Evolutionary conservation across 2,888 invertebrate species (phyloP).

Genomic region (Dasysyrphus tricinctus): DNA sequence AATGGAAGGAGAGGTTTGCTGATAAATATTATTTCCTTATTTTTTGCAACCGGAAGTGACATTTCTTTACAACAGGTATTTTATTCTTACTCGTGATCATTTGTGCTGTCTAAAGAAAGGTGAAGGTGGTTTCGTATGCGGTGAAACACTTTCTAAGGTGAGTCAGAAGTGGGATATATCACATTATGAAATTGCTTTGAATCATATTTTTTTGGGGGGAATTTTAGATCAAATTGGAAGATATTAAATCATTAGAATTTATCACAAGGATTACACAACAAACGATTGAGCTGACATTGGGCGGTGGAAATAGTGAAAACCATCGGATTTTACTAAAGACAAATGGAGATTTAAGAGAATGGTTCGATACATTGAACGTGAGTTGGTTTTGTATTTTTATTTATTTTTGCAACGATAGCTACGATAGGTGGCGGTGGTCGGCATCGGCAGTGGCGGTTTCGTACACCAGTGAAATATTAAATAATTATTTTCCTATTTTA

Average conservation of each 20-base stretch:
- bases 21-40: not conserved
- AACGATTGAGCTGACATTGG: conserved; percentile 63
- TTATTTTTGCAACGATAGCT: not conserved
- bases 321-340: conserved; percentile 64
- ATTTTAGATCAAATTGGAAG: conserved; percentile 64
- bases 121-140: conserved; percentile 64
- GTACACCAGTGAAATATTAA: conserved; percentile 41
- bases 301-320: conserved; percentile 57
- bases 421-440: not conserved
- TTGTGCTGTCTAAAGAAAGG: conserved; percentile 68
- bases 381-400: conserved; percentile 43
- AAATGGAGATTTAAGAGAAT: conserved; percentile 68
- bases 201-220: not conserved
- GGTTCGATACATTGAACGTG: conserved; percentile 71
- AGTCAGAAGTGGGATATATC: conserved; percentile 23
- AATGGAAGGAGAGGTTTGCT: conserved; percentile 70
- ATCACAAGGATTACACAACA: conserved; percentile 63
- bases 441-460: not conserved
- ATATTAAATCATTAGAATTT: conserved; percentile 67
- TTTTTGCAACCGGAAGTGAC: conserved; percentile 47
- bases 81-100: conserved; percentile 67
- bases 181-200: not conserved
- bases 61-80: conserved; percentile 45
- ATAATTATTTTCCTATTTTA: conserved; percentile 23
- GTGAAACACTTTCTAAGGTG: conserved; percentile 67